Percentiles rank a stretch among this genome's conserved stretches.
phyloP scores from a whole-genome alignment of 2,113 vertebrate species.

The Spheniscus mendiculus region DNA sequence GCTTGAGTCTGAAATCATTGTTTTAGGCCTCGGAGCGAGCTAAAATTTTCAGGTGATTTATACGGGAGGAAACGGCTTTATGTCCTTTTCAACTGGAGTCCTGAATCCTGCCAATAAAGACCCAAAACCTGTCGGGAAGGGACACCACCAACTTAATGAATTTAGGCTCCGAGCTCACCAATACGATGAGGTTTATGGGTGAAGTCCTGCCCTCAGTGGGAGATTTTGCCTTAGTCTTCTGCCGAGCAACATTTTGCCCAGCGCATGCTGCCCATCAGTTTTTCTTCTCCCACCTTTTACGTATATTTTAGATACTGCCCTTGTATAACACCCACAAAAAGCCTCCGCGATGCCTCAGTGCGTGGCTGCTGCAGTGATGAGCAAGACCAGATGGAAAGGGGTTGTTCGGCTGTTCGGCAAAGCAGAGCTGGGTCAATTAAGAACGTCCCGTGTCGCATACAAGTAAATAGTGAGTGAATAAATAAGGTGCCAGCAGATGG shows the following conservation, averaged over 20 bases:
- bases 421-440: background rate
- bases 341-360: background rate
- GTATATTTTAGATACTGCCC: background rate
- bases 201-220: background rate
- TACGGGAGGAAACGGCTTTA: background rate
- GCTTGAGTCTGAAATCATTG: background rate
- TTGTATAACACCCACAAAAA: background rate
- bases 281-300: background rate
- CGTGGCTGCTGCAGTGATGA: fast-evolving
- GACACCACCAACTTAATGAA: background rate
- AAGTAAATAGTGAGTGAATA: background rate
- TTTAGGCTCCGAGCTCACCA: background rate
- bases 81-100: background rate
- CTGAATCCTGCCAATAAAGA: background rate
- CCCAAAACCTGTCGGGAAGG: background rate
- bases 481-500: constrained; percentile 50
- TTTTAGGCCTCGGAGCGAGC: background rate
- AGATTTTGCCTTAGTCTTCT: background rate
- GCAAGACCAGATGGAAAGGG: background rate
- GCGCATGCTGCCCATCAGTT: fast-evolving
- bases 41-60: background rate
- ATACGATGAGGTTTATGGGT: background rate
- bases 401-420: background rate
- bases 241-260: background rate
- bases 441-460: fast-evolving